These are phyloP conservation scores for Circaetus gallicus DNA, from an alignment of 2,113 vertebrate genomes.

Conservation along the genomic window DNA sequence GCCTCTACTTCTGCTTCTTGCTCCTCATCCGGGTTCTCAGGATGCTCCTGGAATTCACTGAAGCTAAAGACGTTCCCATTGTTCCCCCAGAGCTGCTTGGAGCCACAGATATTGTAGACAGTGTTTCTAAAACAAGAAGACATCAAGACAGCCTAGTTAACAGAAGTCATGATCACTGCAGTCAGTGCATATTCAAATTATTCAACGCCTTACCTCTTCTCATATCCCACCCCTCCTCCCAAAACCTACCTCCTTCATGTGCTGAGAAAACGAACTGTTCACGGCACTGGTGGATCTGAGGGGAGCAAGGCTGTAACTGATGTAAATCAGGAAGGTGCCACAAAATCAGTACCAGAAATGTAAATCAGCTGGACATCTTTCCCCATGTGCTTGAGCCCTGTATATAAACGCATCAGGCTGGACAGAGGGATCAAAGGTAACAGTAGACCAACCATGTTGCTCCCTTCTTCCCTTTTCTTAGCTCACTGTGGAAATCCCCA, in stretches of 20 bases:
- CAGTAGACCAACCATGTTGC: not conserved
- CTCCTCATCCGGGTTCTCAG: conserved; percentile 12
- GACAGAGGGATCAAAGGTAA: not conserved
- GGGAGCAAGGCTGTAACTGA: not conserved
- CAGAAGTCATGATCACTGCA: not conserved
- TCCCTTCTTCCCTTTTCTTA: not conserved
- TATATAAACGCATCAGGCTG: not conserved
- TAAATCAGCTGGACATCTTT: not conserved
- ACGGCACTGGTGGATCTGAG: not conserved
- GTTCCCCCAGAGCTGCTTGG: conserved; percentile 71
- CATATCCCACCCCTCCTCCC: not conserved
- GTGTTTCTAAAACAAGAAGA: conserved; percentile 82
- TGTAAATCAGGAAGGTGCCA: not conserved
- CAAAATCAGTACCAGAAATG: not conserved
- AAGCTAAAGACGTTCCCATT: conserved; percentile 66
- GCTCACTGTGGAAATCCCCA: not conserved
- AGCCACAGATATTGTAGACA: conserved; percentile 78
- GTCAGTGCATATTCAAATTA: not conserved
- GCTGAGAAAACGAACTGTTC: not conserved
- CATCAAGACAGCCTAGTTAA: not conserved
- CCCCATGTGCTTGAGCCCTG: not conserved
- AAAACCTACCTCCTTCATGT: not conserved
- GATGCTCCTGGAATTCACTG: conserved; percentile 38
- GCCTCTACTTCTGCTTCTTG: not conserved
- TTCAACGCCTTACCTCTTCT: not conserved